Conservation (phyloP, 2,113 vertebrate species). For the Symphodus melops region DNA sequence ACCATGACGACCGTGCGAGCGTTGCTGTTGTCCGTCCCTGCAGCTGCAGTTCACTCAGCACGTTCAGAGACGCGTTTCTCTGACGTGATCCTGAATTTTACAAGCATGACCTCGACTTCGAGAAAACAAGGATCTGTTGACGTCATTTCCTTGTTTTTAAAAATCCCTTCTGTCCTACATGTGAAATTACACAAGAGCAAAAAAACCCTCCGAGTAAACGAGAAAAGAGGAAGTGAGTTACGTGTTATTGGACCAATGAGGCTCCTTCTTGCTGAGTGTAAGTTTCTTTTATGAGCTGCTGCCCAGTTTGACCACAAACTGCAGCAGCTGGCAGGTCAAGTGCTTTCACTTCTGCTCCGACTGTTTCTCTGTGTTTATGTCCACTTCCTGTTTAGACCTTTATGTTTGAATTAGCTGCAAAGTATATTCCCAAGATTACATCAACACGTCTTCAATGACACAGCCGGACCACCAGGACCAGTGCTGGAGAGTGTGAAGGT, state of each 20-base stretch:
- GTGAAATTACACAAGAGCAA: slow-evolving; percentile 36
- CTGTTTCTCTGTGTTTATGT: not conserved
- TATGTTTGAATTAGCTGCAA: no score
- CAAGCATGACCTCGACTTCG: slow-evolving; percentile 8
- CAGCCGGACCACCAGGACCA: no score
- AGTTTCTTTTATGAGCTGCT: not conserved
- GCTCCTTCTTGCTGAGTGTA: not conserved
- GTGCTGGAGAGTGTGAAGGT: no score
- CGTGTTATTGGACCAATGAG: not conserved
- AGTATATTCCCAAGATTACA: no score
- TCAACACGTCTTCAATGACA: no score
- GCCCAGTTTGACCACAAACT: slow-evolving; percentile 4
- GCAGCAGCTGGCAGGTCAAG: slow-evolving; percentile 1
- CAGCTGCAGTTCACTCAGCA: no score
- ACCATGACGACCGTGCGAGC: no score
- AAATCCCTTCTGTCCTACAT: not conserved
- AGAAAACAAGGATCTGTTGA: not conserved
- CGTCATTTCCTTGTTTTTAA: not conserved
- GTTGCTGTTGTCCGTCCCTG: no score
- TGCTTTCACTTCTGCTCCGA: not conserved
- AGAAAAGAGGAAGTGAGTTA: slow-evolving; percentile 2
- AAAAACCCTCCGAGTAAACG: not conserved
- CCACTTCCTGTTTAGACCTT: no score
- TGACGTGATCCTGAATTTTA: not conserved
- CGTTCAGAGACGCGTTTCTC: slow-evolving; percentile 15